Percentiles rank a stretch among this genome's conserved stretches.
phyloP scores from a whole-genome alignment of 2,797 vertebrate genomes.

The Eulemur coronatus region DNA sequence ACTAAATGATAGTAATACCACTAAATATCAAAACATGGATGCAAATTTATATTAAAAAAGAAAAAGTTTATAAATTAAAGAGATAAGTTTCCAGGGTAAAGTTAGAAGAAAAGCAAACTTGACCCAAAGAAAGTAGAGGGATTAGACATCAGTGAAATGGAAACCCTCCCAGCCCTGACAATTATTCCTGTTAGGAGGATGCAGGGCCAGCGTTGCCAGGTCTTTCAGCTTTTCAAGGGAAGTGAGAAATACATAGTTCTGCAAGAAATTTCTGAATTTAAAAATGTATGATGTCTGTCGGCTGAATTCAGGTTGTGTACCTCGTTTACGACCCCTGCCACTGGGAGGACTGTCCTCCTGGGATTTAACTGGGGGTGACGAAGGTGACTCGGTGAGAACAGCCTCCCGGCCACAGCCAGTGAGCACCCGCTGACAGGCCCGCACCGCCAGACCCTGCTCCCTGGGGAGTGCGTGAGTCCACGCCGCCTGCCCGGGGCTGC shows the following conservation, averaged over 20 bases:
- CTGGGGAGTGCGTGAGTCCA: not conserved
- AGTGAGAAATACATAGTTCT: not conserved
- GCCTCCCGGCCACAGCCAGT: not conserved
- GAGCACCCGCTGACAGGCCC: not conserved
- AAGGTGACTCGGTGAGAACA: not conserved
- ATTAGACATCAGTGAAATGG: not conserved
- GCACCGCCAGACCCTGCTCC: too few relatives aligned
- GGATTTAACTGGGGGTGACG: not conserved
- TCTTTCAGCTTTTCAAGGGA: not conserved
- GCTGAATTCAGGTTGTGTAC: too few relatives aligned
- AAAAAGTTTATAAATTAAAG: not conserved
- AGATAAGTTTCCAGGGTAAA: not conserved
- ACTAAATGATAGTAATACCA: not conserved
- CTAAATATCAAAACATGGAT: not conserved
- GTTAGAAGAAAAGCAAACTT: not conserved
- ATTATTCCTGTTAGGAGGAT: not conserved
- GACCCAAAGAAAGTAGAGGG: not conserved
- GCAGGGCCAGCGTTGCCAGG: not conserved
- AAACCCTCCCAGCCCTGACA: not conserved
- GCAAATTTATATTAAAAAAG: conserved; percentile 8
- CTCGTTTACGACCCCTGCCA: not conserved
- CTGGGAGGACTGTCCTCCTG: not conserved
- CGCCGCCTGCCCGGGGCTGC: fast-evolving
- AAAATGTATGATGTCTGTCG: not conserved
- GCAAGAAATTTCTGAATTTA: not conserved